Evolutionary conservation across 1,140 invertebrate species (phyloP).

Genomic region (Chelonus insularis): DNA sequence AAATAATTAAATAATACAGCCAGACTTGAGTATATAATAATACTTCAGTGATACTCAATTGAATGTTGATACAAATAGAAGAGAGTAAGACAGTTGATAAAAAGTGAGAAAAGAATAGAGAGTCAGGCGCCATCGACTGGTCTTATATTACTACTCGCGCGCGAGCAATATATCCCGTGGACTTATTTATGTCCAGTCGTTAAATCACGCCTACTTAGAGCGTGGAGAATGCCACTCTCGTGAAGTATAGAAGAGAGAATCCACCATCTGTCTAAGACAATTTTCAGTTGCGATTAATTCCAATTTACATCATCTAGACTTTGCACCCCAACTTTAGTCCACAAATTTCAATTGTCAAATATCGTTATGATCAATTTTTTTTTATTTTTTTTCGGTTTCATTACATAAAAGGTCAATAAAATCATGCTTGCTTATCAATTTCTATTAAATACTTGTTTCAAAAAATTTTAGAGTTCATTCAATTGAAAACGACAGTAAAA

Average conservation of each 20-base stretch:
- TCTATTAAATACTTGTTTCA: too few relatives aligned
- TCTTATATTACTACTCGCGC: constrained; percentile 24
- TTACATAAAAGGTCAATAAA: too few relatives aligned
- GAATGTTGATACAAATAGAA: neutral
- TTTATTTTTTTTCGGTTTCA: too few relatives aligned
- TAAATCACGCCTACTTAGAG: constrained; percentile 31
- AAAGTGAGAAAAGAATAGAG: constrained; percentile 8
- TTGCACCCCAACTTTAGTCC: too few relatives aligned
- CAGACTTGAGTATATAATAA: too few relatives aligned
- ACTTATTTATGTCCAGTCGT: constrained; percentile 30
- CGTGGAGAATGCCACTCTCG: constrained; percentile 13
- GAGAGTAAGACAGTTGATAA: neutral
- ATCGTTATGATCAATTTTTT: neutral
- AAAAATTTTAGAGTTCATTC: too few relatives aligned
- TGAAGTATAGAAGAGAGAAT: too few relatives aligned
- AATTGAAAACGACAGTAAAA: too few relatives aligned
- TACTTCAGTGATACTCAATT: too few relatives aligned
- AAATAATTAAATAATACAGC: too few relatives aligned
- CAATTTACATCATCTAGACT: neutral
- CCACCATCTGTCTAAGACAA: neutral
- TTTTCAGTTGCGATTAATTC: neutral
- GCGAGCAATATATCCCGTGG: constrained; percentile 25
- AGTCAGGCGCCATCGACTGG: constrained; percentile 28
- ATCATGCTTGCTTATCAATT: too few relatives aligned
- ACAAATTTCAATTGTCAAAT: neutral